Evolutionary conservation across 2,888 invertebrate genomes (phyloP), one percentile per base, ranked within the genome.

Genomic region (Sericinus montela): DNA sequence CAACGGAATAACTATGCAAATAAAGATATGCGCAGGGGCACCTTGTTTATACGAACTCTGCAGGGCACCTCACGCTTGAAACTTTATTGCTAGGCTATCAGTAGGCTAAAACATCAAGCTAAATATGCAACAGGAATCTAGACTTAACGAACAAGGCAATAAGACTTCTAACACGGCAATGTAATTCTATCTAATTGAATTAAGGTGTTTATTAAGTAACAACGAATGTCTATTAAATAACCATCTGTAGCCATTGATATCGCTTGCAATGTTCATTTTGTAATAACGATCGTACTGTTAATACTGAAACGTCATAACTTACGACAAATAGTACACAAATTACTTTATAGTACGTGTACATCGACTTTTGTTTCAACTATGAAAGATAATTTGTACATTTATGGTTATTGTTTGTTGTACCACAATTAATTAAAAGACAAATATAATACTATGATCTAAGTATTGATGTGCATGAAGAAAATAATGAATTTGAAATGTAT

Each of bases 21-120:
- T 62, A 69, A 75, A 66, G 61, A 62, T 64, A 68, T 71, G 67
- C 65, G 71, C 80, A 59, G 78, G 62, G 65, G 76, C 77, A 74
- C 62, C 67, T 66, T 67, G 72, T 65, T 69, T 70, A 72, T 70
- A 68, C 69, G 60, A 61, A 67, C 75, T 65, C 84, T 45, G 74
- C 80, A 72, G 83, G 83, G 74, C 65, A 70, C 71, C 81, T 77
- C 82, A 82, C 80, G 80, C 72, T 71, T 75, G 59, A 62, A 65
- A 72, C 78, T 70, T 71, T 72, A 63, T 72, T 66, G 64, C 63
- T 59, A 60, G 60, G 53, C 56, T 37, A 52, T 52, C 56, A 45
- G 55, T 56, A 55, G 57, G 45, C 52, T 49, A 49, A 43, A 30
- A 44, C 32, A 16, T 44, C 38, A 32, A 39, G 10, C 25, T 15